Base-by-base conservation (phyloP, 2,888 invertebrate species). In the Troides helena region DNA sequence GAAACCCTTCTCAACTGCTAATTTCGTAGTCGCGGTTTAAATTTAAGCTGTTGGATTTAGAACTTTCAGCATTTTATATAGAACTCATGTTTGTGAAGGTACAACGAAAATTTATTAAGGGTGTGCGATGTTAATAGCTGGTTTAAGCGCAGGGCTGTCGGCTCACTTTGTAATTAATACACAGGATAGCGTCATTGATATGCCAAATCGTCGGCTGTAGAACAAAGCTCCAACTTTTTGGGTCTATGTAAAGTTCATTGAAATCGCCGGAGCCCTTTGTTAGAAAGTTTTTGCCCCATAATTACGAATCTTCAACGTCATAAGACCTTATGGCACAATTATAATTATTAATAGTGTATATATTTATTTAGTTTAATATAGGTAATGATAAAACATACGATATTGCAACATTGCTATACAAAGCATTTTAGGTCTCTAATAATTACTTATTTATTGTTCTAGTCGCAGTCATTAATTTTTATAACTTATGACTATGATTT, bases 161-260 rank as follows among this genome's bases (percentile, higher is more conserved):
- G 88, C 76, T 72, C 78, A 80, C 86, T 89, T 88, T 89, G 90
- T 90, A 91, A 92, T 89, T 88, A 89, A 90, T 90, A 92, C 85
- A 87, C 88, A 83, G 83, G 81, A 81, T 81, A 81, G 84, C 85
- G 87, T 85, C 82, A 90, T 90, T 90, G 89, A 90, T 87, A 90
- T 82, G 85, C 82, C 85, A 82, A 89, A 89, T 90, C 87, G 85
- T 80, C 83, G 81, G 83, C 82, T 84, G 79, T 78, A 78, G 76
- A 78, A 76, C 77, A 79, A 85, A 67, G 57, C 46, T 57, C 25
- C 25, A 50, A 25, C 7, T 53, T 64, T 65, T 65, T 21, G 61
- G 65, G 61, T 18, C 43, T 61, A 39, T 36, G 53, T 50, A 30
- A 14, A 65, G 53, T 61, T 57, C 57, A 62, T 60, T 68, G 53